phyloP scores from a whole-genome alignment of 92 coral and sea anemone species.

The Parazoanthus darwini region DNA sequence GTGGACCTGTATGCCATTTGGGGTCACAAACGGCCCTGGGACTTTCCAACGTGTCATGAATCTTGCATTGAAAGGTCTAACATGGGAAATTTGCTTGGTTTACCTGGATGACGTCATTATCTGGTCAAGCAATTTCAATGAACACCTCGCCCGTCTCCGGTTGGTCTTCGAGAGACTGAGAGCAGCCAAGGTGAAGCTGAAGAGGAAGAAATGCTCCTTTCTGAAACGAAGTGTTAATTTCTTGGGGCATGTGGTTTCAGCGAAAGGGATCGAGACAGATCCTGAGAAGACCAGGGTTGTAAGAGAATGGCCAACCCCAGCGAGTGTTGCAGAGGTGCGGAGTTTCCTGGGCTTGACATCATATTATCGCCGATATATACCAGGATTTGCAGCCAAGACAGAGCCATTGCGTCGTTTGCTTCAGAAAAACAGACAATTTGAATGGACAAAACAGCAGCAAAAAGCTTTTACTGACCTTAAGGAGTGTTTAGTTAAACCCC shows the following conservation, averaged over 20 bases:
- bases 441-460: constrained; percentile 45
- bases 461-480: constrained; percentile 46
- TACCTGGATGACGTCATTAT: constrained; percentile 61
- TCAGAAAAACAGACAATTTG: constrained; percentile 42
- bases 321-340: constrained; percentile 39
- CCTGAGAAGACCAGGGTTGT: constrained; percentile 54
- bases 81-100: constrained; percentile 59
- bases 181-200: no score
- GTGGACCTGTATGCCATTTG: constrained; percentile 62
- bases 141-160: constrained; percentile 44
- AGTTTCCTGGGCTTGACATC: constrained; percentile 44
- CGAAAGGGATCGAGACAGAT: constrained; percentile 50
- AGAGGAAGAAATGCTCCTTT: constrained; percentile 44
- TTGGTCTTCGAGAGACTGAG: no score
- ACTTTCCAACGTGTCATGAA: constrained; percentile 51
- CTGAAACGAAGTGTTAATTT: constrained; percentile 37
- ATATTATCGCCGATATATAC: constrained; percentile 37
- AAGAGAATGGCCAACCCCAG: constrained; percentile 48
- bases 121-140: constrained; percentile 53
- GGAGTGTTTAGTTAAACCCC: constrained; percentile 38
- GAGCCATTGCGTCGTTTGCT: constrained; percentile 43
- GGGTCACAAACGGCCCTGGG: constrained; percentile 51
- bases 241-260: constrained; percentile 47
- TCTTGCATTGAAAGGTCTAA: no score
- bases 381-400: constrained; percentile 20